phyloP scores from a whole-genome alignment of 2,888 invertebrate genomes.

The Orthosia gothica region DNA sequence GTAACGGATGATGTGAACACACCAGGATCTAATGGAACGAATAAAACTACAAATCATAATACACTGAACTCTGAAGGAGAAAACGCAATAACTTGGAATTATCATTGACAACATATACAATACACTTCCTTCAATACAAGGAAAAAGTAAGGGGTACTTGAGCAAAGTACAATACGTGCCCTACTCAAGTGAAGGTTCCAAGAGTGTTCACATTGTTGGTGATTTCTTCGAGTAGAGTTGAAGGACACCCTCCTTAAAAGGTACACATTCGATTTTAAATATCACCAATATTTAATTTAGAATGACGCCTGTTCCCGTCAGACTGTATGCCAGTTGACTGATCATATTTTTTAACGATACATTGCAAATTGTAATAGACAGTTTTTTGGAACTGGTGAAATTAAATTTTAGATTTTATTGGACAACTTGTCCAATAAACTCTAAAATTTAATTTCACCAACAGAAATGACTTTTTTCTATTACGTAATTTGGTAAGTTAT shows the following conservation, averaged over 20 bases:
- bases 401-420: conserved; percentile 16
- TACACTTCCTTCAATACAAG: conserved; percentile 65
- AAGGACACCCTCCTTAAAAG: conserved; percentile 66
- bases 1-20: conserved; percentile 16
- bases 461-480: background rate
- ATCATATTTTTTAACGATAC: background rate
- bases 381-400: conserved; percentile 11
- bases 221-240: conserved; percentile 66
- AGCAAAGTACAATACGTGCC: conserved; percentile 72
- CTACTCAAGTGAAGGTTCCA: conserved; percentile 72
- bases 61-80: conserved; percentile 43
- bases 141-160: conserved; percentile 71
- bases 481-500: background rate
- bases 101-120: conserved; percentile 71
- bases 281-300: conserved; percentile 38
- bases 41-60: conserved; percentile 52
- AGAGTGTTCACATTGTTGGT: conserved; percentile 71
- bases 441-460: too few species aligned
- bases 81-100: conserved; percentile 64
- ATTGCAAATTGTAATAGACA: background rate
- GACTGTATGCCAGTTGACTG: too few species aligned
- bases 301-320: background rate
- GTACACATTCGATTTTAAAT: conserved; percentile 54
- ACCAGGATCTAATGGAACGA: conserved; percentile 8
- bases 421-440: too few species aligned